Base-by-base conservation (phyloP, 2,888 invertebrate species). In the Callyntrura guangdongensis region DNA sequence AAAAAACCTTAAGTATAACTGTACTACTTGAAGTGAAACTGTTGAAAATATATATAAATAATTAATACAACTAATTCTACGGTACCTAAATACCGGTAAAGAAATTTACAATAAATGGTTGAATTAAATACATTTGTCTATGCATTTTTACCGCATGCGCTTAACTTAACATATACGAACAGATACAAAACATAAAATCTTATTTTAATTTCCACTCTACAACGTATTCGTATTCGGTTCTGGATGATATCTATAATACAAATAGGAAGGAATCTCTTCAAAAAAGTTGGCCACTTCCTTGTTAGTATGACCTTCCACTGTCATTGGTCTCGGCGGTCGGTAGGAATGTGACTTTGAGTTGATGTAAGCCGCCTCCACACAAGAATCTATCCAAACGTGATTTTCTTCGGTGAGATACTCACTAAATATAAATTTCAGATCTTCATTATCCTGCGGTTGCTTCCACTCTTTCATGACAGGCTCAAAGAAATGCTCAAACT, bases 311-410 rank as follows among this genome's bases (percentile, higher is more conserved):
- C 59, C 84, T 12, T 59, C 72, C 17, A 90, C 56, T 0, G n/a
- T 72, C n/a, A 90, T 25, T 0, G 92, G 92, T 82, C 92, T 83
- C 2, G 92, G 92, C 5, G 92, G 92, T 72, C 92, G 59, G 69
- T 49, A 92, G 1, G 82, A 82, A 5, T 69, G 64, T 6, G 89
- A 83, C 17, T 86, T 67, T 0, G 79, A 69, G 0, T 67, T 74
- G 8, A 89, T 47, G 36, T 91, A 92, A 3, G 83, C 47, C 9
- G 86, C 89, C 61, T 92, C 92, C 79, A 92, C 45, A 64, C 92
- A 92, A 20, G 59, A 20, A 49, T 91, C 91, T 8, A 92, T 20
- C 92, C 92, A 92, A 12, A 27, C 49, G 9, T 64, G 72, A 11
- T 47, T 81, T 11, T 59, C 77, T 11, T 86, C 91, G 0, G 74